phyloP scores from a whole-genome alignment of 35 echinoderm and acorn worm genomes.

The Diadema setosum region DNA sequence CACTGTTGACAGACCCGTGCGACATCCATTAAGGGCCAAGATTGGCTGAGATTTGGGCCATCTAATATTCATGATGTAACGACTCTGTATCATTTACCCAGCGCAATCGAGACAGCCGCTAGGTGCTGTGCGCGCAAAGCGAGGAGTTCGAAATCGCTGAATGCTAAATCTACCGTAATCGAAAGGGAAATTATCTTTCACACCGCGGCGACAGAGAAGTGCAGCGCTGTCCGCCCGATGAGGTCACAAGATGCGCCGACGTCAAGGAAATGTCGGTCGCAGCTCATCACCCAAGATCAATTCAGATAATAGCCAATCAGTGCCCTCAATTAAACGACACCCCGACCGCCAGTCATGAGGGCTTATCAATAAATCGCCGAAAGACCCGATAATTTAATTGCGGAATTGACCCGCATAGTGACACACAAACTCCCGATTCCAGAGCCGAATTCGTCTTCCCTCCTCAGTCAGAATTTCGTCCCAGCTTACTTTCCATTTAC shows the following conservation, averaged over 20 bases:
- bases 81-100: background rate
- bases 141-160: background rate
- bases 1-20: background rate
- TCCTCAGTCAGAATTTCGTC: too few relatives aligned
- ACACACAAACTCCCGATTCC: background rate
- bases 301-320: background rate
- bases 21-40: background rate
- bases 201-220: background rate
- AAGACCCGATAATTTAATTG: slow-evolving; percentile 2
- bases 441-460: background rate
- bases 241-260: background rate
- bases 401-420: background rate
- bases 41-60: background rate
- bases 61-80: slow-evolving; percentile 15
- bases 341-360: background rate
- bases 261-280: background rate
- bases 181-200: slow-evolving; percentile 6
- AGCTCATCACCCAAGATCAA: background rate
- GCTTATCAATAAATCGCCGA: background rate
- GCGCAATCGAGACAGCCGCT: background rate
- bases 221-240: background rate
- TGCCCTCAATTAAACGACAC: background rate
- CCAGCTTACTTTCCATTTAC: background rate
- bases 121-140: background rate
- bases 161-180: background rate